A percentile compares a stretch with the other conserved stretches of the same genome.
phyloP scores from a whole-genome alignment of 1,140 invertebrate genomes.

The Araneus ventricosus region DNA sequence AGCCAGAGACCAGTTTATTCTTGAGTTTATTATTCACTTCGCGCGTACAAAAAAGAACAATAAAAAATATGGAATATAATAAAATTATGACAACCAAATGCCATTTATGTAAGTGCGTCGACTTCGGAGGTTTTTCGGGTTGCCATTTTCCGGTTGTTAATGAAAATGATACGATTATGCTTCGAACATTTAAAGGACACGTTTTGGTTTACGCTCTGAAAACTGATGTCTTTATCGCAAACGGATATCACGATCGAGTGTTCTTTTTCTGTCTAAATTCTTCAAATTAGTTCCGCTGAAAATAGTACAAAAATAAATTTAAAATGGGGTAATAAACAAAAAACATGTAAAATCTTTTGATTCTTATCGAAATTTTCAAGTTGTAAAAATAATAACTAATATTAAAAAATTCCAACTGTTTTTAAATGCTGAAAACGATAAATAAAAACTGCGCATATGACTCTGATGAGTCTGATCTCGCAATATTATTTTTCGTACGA shows the following conservation, averaged over 20 bases:
- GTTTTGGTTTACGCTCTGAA: slow-evolving; percentile 37
- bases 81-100: slow-evolving; percentile 36
- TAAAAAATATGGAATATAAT: slow-evolving; percentile 20
- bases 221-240: slow-evolving; percentile 10
- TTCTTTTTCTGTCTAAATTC: not conserved
- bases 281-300: not conserved
- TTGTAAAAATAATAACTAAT: no score
- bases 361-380: no score
- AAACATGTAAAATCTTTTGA: no score
- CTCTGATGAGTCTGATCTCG: no score
- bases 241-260: not conserved
- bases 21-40: slow-evolving; percentile 49
- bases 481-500: no score
- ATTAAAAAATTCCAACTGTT: no score
- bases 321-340: no score
- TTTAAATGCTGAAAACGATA: no score
- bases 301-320: not conserved
- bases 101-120: slow-evolving; percentile 25
- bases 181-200: slow-evolving; percentile 41
- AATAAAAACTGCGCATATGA: no score
- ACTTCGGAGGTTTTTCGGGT: not conserved
- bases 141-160: slow-evolving; percentile 18
- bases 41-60: not conserved
- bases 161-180: slow-evolving; percentile 32
- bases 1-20: slow-evolving; percentile 52